These are phyloP conservation scores for Megaceryle alcyon DNA, from an alignment of 2,797 vertebrate genomes.

Conservation along the genomic window DNA sequence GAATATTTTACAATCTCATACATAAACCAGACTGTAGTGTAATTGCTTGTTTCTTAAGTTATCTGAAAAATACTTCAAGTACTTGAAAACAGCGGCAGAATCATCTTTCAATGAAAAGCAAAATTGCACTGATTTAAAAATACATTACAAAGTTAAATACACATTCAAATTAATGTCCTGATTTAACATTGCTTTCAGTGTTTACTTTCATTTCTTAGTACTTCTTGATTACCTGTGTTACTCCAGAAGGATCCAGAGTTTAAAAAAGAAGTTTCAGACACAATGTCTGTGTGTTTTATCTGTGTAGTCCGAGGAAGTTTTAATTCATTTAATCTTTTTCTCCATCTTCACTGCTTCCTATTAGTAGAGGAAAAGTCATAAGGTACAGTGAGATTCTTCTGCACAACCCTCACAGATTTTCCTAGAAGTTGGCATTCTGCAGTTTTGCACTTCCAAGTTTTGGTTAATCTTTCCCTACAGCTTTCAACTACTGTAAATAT, in stretches of 20 bases:
- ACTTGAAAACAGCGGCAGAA: conserved; percentile 57
- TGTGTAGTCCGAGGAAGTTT: background rate
- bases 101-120: conserved; percentile 53
- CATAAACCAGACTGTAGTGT: conserved; percentile 53
- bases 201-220: background rate
- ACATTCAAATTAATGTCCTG: conserved; percentile 71
- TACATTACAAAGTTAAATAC: conserved; percentile 64
- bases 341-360: conserved; percentile 98
- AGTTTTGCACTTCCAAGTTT: background rate
- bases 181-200: conserved; percentile 67
- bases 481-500: conserved; percentile 29
- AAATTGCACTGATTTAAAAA: conserved; percentile 69
- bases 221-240: conserved; percentile 4
- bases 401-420: background rate
- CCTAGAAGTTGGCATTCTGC: background rate
- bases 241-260: background rate
- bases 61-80: conserved; percentile 65
- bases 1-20: conserved; percentile 64
- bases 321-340: conserved; percentile 88
- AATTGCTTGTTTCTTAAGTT: conserved; percentile 60
- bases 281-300: background rate
- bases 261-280: background rate
- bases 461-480: background rate
- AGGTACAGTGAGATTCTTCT: background rate
- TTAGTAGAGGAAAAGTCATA: conserved; percentile 26